phyloP scores from a whole-genome alignment of 2,888 invertebrate species.

The Hirtodrosophila cameraria region DNA sequence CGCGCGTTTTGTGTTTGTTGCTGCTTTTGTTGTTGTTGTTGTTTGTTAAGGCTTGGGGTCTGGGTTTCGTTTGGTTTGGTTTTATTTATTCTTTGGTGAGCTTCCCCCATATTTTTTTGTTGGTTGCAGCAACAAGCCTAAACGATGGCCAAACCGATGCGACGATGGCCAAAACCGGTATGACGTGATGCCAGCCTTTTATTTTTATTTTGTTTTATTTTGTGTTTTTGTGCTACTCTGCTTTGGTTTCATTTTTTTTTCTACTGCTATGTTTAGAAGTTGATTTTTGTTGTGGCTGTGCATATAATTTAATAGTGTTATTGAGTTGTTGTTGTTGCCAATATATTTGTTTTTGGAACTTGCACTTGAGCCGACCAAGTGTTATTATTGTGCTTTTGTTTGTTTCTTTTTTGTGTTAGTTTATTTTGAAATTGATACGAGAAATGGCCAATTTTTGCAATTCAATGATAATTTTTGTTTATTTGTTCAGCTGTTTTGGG shows the following conservation, averaged over 20 bases:
- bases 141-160: constrained; percentile 42
- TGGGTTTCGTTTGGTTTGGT: constrained; percentile 11
- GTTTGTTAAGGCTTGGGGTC: constrained; percentile 3
- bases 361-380: constrained; percentile 20
- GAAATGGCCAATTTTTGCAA: constrained; percentile 18
- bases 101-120: constrained; percentile 63
- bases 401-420: constrained; percentile 18
- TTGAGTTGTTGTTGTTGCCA: constrained; percentile 31
- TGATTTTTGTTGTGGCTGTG: constrained; percentile 27
- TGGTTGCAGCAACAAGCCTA: constrained; percentile 41
- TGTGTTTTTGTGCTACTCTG: constrained; percentile 21
- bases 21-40: not conserved
- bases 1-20: constrained; percentile 34
- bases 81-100: constrained; percentile 59
- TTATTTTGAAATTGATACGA: constrained; percentile 34
- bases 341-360: constrained; percentile 24
- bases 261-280: constrained; percentile 23
- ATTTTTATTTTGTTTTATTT: constrained; percentile 25
- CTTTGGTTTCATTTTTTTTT: constrained; percentile 28
- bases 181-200: constrained; percentile 65
- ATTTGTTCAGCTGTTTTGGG: constrained; percentile 25
- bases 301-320: constrained; percentile 28
- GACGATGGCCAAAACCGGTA: constrained; percentile 65
- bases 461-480: constrained; percentile 9
- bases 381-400: constrained; percentile 13